A percentile compares a stretch with the other conserved stretches of the same genome.
These are phyloP conservation scores for Penaeus monodon DNA, from an alignment of 2,888 invertebrate species.

Conservation along the genomic window DNA sequence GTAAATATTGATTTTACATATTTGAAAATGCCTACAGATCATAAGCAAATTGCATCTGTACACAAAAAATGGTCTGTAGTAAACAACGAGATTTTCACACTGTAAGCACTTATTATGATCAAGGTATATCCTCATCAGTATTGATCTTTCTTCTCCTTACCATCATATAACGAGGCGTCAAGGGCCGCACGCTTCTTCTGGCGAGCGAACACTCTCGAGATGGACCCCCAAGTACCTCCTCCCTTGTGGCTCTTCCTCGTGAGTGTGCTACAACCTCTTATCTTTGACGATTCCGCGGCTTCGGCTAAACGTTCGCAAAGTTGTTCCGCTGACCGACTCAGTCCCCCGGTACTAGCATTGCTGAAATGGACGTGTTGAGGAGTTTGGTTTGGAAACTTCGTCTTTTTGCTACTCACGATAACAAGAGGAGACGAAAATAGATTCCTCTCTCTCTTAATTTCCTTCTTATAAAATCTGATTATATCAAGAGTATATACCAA, in stretches of 20 bases:
- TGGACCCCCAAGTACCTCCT: constrained; percentile 87
- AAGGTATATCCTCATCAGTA: not conserved
- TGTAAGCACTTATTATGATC: no score
- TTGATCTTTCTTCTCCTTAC: constrained; percentile 11
- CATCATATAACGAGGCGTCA: constrained; percentile 59
- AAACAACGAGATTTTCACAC: no score
- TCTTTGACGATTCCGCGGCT: constrained; percentile 66
- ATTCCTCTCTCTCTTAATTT: no score
- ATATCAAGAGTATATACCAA: no score
- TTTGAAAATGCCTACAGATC: no score
- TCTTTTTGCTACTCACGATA: no score
- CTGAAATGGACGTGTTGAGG: not conserved
- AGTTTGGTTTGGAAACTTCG: no score
- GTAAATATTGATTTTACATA: no score
- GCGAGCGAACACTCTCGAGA: constrained; percentile 88
- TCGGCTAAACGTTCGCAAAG: constrained; percentile 70
- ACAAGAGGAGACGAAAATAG: no score
- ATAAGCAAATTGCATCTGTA: no score
- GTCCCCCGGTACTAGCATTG: constrained; percentile 47
- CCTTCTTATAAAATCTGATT: no score
- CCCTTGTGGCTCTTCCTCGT: constrained; percentile 70
- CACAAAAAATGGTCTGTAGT: no score
- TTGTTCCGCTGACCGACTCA: constrained; percentile 80
- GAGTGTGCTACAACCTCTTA: constrained; percentile 66
- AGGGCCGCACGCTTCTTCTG: constrained; percentile 78